Conservation (phyloP, 2,888 invertebrate species). For the Timandra comae region DNA sequence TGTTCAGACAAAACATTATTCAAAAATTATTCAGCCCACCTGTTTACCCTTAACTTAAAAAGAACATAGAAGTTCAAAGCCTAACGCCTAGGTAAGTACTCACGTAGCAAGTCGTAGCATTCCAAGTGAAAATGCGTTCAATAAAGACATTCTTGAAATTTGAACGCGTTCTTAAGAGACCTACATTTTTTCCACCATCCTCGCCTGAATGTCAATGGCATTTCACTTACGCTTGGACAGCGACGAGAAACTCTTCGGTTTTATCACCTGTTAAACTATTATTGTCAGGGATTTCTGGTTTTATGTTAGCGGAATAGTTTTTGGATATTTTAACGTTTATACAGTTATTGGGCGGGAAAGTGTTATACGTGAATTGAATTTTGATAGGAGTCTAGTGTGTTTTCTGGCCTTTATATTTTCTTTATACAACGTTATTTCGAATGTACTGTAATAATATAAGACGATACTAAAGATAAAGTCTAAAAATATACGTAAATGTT, state of each 20-base stretch:
- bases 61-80: too few relatives aligned
- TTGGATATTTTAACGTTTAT: neutral
- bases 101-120: neutral
- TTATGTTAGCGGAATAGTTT: slow-evolving; percentile 2
- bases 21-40: too few relatives aligned
- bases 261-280: slow-evolving; percentile 11
- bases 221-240: neutral
- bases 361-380: neutral
- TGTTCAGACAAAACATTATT: too few relatives aligned
- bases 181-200: neutral
- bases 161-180: neutral
- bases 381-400: too few relatives aligned
- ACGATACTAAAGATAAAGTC: too few relatives aligned
- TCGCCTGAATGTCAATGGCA: neutral
- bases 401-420: too few relatives aligned
- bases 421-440: too few relatives aligned
- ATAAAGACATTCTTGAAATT: slow-evolving; percentile 1
- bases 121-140: neutral
- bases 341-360: neutral
- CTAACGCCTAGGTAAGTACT: too few relatives aligned
- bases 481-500: too few relatives aligned
- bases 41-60: too few relatives aligned
- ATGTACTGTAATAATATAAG: too few relatives aligned
- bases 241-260: slow-evolving; percentile 3
- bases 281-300: slow-evolving; percentile 6